These are phyloP conservation scores for Brenthis daphne DNA, from an alignment of 2,888 invertebrate genomes.

Conservation along the genomic window DNA sequence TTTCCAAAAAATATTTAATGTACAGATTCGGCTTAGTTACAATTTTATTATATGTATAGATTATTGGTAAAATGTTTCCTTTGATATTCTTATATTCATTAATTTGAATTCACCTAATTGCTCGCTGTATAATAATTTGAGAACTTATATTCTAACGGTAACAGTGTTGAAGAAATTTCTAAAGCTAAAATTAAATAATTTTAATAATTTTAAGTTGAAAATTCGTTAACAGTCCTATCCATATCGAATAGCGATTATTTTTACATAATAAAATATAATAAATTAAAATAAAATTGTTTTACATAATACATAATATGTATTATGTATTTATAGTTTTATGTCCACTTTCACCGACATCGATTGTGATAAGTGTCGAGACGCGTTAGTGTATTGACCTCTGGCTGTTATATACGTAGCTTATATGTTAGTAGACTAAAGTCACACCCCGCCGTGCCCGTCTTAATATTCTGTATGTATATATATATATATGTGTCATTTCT, in stretches of 20 bases:
- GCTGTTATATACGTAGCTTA: slow-evolving; percentile 5
- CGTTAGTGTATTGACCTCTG: slow-evolving; percentile 38
- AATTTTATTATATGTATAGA: too few species aligned
- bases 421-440: neutral
- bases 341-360: slow-evolving; percentile 50
- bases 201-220: too few species aligned
- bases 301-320: neutral
- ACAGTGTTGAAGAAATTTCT: too few species aligned
- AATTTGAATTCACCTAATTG: too few species aligned
- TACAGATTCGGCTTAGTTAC: too few species aligned
- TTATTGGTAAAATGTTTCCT: slow-evolving; percentile 13
- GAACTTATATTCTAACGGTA: too few species aligned
- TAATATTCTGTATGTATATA: neutral
- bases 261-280: neutral
- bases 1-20: too few species aligned
- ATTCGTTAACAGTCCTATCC: neutral
- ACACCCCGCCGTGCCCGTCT: neutral
- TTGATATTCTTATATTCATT: neutral
- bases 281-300: neutral
- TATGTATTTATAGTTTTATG: slow-evolving; percentile 7
- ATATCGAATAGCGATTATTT: neutral
- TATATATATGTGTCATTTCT: too few species aligned
- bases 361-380: slow-evolving; percentile 60
- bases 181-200: too few species aligned
- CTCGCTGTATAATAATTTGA: too few species aligned